These are phyloP conservation scores for Vulpes lagopus DNA, from an alignment of 2,113 vertebrate genomes.

Conservation along the genomic window DNA sequence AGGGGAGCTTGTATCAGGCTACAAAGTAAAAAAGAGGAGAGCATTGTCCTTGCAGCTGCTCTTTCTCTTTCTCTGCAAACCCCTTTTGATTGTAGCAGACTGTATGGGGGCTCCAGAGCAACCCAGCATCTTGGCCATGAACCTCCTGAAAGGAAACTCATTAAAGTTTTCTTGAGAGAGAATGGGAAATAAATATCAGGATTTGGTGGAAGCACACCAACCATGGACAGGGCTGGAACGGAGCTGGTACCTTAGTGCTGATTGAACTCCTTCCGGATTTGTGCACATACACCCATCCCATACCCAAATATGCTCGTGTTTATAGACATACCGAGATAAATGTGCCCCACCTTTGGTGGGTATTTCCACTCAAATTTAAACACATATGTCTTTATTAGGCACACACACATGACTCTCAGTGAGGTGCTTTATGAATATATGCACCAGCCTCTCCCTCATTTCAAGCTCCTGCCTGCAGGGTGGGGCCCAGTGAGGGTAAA, in stretches of 20 bases:
- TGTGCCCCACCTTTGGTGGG: too few relatives aligned
- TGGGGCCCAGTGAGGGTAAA: too few relatives aligned
- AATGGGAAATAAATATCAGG: constrained; percentile 83
- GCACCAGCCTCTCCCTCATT: too few relatives aligned
- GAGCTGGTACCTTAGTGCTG: constrained; percentile 62
- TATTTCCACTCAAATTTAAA: too few relatives aligned
- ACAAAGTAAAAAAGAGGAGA: constrained; percentile 43
- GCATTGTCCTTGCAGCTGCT: constrained; percentile 60
- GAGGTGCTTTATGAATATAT: too few relatives aligned
- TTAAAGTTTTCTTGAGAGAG: constrained; percentile 80
- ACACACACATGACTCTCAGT: too few relatives aligned
- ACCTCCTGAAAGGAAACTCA: constrained; percentile 83
- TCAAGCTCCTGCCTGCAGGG: too few relatives aligned
- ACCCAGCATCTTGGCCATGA: constrained; percentile 81
- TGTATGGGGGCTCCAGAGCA: constrained; percentile 83
- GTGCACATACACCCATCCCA: not conserved
- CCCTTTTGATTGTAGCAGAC: constrained; percentile 81
- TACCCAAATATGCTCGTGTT: too few relatives aligned
- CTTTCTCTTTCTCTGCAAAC: constrained; percentile 79
- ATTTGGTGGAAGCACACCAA: constrained; percentile 79
- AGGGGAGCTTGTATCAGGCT: not conserved
- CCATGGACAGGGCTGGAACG: constrained; percentile 72
- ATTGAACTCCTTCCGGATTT: constrained; percentile 69
- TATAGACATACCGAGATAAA: too few relatives aligned
- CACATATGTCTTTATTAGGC: too few relatives aligned